phyloP scores from a whole-genome alignment of 1,140 invertebrate genomes.

The Anadara kagoshimensis region DNA sequence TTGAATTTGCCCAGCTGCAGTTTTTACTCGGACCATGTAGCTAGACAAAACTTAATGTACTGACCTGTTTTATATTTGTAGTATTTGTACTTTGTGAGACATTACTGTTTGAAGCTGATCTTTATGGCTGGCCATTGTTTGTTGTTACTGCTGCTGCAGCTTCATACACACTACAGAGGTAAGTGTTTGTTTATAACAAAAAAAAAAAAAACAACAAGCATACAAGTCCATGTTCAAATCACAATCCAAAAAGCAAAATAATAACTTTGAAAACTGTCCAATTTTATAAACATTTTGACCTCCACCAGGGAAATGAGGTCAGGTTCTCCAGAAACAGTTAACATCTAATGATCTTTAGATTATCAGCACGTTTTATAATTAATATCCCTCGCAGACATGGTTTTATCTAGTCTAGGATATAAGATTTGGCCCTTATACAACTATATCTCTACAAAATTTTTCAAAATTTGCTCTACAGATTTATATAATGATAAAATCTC shows the following conservation, averaged over 20 bases:
- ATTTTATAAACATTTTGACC: background rate
- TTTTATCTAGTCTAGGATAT: no score
- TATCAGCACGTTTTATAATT: background rate
- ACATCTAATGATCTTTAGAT: background rate
- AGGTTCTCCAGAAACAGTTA: background rate
- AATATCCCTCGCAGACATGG: background rate
- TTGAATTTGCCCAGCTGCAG: no score
- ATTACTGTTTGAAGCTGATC: constrained; percentile 42
- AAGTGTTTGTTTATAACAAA: background rate
- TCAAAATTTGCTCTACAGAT: no score
- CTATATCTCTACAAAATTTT: no score
- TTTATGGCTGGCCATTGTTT: constrained; percentile 48
- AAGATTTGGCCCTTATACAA: no score
- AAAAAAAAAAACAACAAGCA: no score
- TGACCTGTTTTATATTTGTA: constrained; percentile 24
- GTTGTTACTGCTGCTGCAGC: constrained; percentile 45
- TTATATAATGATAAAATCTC: no score
- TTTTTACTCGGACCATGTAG: background rate
- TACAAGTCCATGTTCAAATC: no score
- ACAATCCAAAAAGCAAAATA: background rate
- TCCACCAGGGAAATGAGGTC: background rate
- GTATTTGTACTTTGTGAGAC: constrained; percentile 56
- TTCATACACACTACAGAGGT: constrained; percentile 54
- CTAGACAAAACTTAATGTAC: background rate
- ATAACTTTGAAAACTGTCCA: background rate